These are phyloP conservation scores for Entomobrya multifasciata DNA, from an alignment of 2,888 invertebrate species.

Conservation along the genomic window DNA sequence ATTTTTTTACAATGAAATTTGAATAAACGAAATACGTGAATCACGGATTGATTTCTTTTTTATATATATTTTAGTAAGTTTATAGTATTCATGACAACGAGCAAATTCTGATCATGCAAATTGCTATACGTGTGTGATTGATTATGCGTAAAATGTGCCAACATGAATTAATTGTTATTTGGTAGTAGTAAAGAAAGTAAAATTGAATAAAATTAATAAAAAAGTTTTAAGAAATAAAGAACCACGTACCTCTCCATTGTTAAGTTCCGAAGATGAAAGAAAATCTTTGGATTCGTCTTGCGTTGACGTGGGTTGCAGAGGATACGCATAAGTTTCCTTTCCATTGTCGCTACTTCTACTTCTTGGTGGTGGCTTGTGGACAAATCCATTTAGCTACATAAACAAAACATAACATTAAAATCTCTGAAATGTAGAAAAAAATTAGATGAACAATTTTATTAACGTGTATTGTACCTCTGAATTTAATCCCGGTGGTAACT, in stretches of 20 bases:
- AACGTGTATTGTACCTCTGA: slow-evolving; percentile 36
- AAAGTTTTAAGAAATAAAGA: not conserved
- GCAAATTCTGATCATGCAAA: not conserved
- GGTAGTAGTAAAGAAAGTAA: not conserved
- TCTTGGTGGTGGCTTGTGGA: slow-evolving; percentile 70
- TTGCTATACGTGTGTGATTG: not conserved
- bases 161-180: not conserved
- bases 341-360: slow-evolving; percentile 74
- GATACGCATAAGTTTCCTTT: slow-evolving; percentile 75
- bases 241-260: slow-evolving; percentile 73
- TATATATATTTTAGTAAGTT: not conserved
- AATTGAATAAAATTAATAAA: not conserved
- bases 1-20: not conserved
- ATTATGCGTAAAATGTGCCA: not conserved
- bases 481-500: slow-evolving; percentile 85
- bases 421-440: too few species aligned
- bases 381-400: slow-evolving; percentile 72
- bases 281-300: slow-evolving; percentile 75
- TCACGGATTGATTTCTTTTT: slow-evolving; percentile 8
- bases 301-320: slow-evolving; percentile 69
- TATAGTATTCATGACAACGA: not conserved
- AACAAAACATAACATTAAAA: not conserved
- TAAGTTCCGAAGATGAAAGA: slow-evolving; percentile 66
- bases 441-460: too few species aligned
- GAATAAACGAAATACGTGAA: slow-evolving; percentile 40